Percentiles rank a stretch among this genome's conserved stretches.
Evolutionary conservation across 1,140 invertebrate species (phyloP).

Genomic region (Orchesella cincta): DNA sequence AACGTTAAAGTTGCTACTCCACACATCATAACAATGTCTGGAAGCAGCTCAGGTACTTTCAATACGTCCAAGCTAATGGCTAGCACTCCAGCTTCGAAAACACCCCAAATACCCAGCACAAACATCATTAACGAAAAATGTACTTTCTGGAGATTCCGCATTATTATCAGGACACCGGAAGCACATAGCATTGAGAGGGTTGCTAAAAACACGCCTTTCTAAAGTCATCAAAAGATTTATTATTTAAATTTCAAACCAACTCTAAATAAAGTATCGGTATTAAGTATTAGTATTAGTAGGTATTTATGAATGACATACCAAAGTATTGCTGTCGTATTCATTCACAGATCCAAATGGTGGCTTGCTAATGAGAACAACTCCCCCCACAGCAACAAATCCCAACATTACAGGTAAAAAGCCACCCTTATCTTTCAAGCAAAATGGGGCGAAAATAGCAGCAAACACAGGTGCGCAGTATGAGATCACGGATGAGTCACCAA

Average conservation of each 20-base stretch:
- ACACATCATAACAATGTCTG: not conserved
- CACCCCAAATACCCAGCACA: not conserved
- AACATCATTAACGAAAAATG: not conserved
- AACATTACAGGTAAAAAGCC: not conserved
- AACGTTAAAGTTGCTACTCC: not conserved
- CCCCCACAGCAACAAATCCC: not conserved
- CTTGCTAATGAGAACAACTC: not conserved
- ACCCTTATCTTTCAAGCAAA: not conserved
- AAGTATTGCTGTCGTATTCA: conserved; percentile 2
- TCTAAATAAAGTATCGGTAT: no score
- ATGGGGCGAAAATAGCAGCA: not conserved
- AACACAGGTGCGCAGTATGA: conserved; percentile 18
- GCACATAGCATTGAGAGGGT: conserved; percentile 13
- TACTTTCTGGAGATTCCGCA: conserved; percentile 6
- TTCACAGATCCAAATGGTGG: not conserved
- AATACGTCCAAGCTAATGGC: not conserved
- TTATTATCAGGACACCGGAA: not conserved
- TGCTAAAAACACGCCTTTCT: not conserved
- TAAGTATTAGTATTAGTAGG: no score
- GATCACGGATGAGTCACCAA: conserved; percentile 8
- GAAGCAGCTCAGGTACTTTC: conserved; percentile 5
- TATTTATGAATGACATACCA: no score
- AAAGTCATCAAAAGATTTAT: not conserved
- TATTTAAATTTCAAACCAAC: no score
- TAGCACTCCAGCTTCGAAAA: not conserved